These are phyloP conservation scores for Nasua narica DNA, from an alignment of 2,797 vertebrate species.

Conservation along the genomic window DNA sequence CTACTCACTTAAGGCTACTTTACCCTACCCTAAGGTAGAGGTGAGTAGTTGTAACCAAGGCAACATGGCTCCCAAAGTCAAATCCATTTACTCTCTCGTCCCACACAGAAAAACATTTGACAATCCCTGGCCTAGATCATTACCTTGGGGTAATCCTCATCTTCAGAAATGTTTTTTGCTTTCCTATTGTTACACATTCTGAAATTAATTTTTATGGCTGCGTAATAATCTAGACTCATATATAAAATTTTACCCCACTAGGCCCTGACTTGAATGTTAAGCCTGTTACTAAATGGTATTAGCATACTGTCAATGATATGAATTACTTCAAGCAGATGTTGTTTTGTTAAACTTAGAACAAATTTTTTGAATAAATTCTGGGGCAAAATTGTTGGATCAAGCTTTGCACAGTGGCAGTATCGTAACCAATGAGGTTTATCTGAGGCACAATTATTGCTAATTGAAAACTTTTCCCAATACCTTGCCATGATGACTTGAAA, in stretches of 20 bases:
- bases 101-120: too few relatives aligned
- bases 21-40: not conserved
- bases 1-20: not conserved
- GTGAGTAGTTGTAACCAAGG: not conserved
- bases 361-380: not conserved
- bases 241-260: not conserved
- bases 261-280: not conserved
- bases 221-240: not conserved
- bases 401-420: too few relatives aligned
- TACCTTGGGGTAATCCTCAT: not conserved
- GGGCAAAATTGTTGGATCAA: not conserved
- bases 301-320: not conserved
- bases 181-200: not conserved
- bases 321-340: not conserved
- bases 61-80: not conserved
- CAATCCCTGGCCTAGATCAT: not conserved
- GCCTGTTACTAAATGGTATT: not conserved
- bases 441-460: too few relatives aligned
- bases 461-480: too few relatives aligned
- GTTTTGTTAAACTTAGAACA: not conserved
- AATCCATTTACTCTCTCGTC: not conserved
- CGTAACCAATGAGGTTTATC: too few relatives aligned
- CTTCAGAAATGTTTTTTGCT: not conserved
- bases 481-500: too few relatives aligned
- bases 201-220: not conserved